Base-by-base conservation (phyloP, 2,113 vertebrate genomes). In the Otis tarda region DNA sequence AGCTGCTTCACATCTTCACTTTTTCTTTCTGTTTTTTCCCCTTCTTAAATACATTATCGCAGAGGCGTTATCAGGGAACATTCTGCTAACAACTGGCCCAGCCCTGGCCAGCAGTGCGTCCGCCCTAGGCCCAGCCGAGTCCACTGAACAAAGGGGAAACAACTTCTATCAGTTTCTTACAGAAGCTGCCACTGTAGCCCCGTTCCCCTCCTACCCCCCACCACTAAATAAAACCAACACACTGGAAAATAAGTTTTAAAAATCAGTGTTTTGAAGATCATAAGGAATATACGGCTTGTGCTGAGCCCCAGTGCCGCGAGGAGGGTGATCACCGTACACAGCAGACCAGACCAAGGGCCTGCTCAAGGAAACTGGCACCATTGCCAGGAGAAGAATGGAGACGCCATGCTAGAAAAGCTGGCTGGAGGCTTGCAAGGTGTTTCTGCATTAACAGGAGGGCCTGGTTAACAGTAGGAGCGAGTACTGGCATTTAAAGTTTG, bases 301-400 rank as follows among this genome's bases (percentile, higher is more conserved):
- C n/a, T 76, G 61, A 79, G 33, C 61, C 21, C 43, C 4, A 1
- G 18, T 50, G 27, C 52, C 3, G 2, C 37, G 13, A 47, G 8
- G 1, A 68, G 24, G 16, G 3, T 17, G 64, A 50, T 31, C 50
- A 15, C 30, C 0, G 0, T 4, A 28, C 6, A 20, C 43, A 57
- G 41, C 19, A 53, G 41, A 55, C 2, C 52, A 41, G 41, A 49
- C 9, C 33, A 15, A 19, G 57, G 43, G 27, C 53, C 83, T 61
- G 22, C 33, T 70, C 2, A 1, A 60, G 61, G 39, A 35, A 56
- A 21, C 35, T 73, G 53, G 28, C 12, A 19, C 35, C 2, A 0
- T 13, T 52, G 23, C 63, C 69, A 37, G 33, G 41, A 70, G n/a
- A 53, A 70, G 70, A 71, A 0, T 0, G 5, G 52, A 47, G n/a